Percentiles rank a stretch among this genome's conserved stretches.
Conservation (phyloP, 2,797 vertebrate genomes). For the Cyprinodon diabolis region DNA sequence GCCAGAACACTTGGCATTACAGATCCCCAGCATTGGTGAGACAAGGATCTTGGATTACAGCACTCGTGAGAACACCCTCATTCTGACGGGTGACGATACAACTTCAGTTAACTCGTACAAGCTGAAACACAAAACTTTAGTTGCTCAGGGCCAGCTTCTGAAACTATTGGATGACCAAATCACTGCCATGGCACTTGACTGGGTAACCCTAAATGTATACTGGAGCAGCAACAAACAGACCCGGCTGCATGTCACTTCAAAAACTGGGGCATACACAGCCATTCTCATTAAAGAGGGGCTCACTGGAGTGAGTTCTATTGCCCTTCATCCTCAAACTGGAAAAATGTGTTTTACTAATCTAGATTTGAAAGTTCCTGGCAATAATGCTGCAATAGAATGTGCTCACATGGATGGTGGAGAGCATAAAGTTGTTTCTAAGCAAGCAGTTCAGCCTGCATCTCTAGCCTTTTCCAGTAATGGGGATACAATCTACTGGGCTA, state of each 20-base stretch:
- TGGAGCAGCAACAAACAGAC: slow-evolving; percentile 84
- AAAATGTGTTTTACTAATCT: slow-evolving; percentile 84
- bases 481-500: slow-evolving; percentile 88
- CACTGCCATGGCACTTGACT: slow-evolving; percentile 87
- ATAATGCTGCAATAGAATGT: slow-evolving; percentile 77
- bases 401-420: slow-evolving; percentile 84
- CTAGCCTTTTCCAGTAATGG: slow-evolving; percentile 80
- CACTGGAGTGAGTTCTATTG: slow-evolving; percentile 70
- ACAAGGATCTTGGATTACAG: slow-evolving; percentile 83
- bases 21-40: slow-evolving; percentile 74
- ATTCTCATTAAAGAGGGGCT: slow-evolving; percentile 77
- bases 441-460: slow-evolving; percentile 76
- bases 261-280: slow-evolving; percentile 67
- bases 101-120: slow-evolving; percentile 78
- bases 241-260: slow-evolving; percentile 79
- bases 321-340: slow-evolving; percentile 81
- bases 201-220: slow-evolving; percentile 87
- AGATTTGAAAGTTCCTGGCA: slow-evolving; percentile 7
- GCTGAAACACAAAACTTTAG: slow-evolving; percentile 66
- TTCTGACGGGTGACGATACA: slow-evolving; percentile 76
- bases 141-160: slow-evolving; percentile 71
- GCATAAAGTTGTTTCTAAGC: slow-evolving; percentile 79
- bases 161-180: slow-evolving; percentile 72
- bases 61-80: slow-evolving; percentile 77
- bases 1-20: slow-evolving; percentile 78